Percentiles rank a stretch among this genome's conserved stretches.
phyloP scores from a whole-genome alignment of 2,113 vertebrate genomes.

The Turnix velox region DNA sequence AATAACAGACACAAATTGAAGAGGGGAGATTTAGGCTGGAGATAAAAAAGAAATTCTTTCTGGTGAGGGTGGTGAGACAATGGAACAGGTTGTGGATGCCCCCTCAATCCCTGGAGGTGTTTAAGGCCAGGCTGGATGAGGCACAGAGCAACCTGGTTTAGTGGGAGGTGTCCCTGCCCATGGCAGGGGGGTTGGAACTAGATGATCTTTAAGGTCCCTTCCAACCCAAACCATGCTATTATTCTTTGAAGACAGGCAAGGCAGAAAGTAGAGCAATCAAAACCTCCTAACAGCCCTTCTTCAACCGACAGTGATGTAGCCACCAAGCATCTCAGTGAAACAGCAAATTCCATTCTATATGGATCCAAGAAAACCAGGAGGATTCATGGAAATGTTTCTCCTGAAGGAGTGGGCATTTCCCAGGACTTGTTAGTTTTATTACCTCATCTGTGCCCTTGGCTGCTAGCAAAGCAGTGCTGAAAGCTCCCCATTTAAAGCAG shows the following conservation, averaged over 20 bases:
- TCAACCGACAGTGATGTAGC: background rate
- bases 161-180: too few species aligned
- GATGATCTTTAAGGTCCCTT: too few species aligned
- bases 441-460: conserved; percentile 45
- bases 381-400: conserved; percentile 23
- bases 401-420: conserved; percentile 27
- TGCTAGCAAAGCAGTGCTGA: conserved; percentile 22
- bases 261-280: conserved; percentile 28
- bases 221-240: too few species aligned
- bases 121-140: too few species aligned
- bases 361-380: background rate
- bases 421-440: conserved; percentile 51
- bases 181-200: too few species aligned
- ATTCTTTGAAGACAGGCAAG: background rate
- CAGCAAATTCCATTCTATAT: conserved; percentile 11
- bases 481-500: conserved; percentile 52
- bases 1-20: too few species aligned
- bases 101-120: too few species aligned
- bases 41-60: too few species aligned
- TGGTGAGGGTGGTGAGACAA: too few species aligned
- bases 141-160: too few species aligned
- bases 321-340: background rate
- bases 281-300: background rate
- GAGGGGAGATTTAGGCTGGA: too few species aligned
- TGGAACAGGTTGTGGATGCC: too few species aligned